Conservation (phyloP, 2,888 invertebrate species). For the Drosophila buzzatii region DNA sequence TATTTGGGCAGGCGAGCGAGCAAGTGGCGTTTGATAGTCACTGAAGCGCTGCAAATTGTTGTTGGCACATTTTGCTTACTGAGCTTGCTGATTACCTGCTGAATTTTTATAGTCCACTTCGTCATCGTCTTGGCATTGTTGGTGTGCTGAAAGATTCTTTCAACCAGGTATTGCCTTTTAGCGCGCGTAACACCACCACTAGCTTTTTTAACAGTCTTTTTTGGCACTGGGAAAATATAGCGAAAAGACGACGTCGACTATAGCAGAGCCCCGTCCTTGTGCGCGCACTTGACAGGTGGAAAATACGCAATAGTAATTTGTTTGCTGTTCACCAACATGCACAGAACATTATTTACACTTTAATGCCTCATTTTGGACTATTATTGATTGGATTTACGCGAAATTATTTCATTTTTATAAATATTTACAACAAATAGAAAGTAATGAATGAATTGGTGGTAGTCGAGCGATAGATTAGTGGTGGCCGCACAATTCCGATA, state of each 20-base stretch:
- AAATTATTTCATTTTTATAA: slow-evolving; percentile 49
- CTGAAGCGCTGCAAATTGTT: slow-evolving; percentile 58
- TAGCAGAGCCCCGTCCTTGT: slow-evolving; percentile 46
- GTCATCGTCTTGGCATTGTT: slow-evolving; percentile 47
- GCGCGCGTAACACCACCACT: slow-evolving; percentile 29
- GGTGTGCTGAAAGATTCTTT: slow-evolving; percentile 29
- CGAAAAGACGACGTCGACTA: slow-evolving; percentile 36
- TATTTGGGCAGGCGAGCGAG: slow-evolving; percentile 46
- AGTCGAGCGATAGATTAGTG: slow-evolving; percentile 44
- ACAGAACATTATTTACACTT: slow-evolving; percentile 6
- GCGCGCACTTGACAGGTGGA: slow-evolving; percentile 41
- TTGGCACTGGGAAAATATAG: slow-evolving; percentile 68
- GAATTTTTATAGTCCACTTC: slow-evolving; percentile 47
- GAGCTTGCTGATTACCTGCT: slow-evolving; percentile 51
- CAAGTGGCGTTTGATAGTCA: slow-evolving; percentile 57
- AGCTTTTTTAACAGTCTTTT: slow-evolving; percentile 36
- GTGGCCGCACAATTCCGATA: slow-evolving; percentile 18
- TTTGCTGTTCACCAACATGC: slow-evolving; percentile 19
- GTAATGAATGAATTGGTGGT: slow-evolving; percentile 65
- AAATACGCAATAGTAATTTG: slow-evolving; percentile 25
- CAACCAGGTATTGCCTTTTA: slow-evolving; percentile 19
- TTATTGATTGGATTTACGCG: slow-evolving; percentile 37
- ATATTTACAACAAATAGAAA: slow-evolving; percentile 77
- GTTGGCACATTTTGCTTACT: slow-evolving; percentile 37
- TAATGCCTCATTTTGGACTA: slow-evolving; percentile 40